Evolutionary conservation across 2,797 vertebrate species (phyloP).

Genomic region (Acipenser ruthenus): DNA sequence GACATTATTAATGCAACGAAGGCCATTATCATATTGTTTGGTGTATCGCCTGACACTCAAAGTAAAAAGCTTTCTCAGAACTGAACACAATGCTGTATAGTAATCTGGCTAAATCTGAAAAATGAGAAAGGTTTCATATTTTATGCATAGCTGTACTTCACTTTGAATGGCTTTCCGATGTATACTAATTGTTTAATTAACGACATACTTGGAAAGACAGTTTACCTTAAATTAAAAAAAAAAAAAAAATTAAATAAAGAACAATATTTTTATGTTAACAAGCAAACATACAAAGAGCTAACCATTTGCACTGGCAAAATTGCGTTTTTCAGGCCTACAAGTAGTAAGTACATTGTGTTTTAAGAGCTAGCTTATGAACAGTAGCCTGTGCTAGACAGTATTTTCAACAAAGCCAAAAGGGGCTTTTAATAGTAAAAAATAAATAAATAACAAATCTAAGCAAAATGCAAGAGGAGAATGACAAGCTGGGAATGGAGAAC

Average conservation of each 20-base stretch:
- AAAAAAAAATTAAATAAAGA: no score
- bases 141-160: slow-evolving; percentile 20
- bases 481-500: slow-evolving; percentile 3
- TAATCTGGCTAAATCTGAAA: slow-evolving; percentile 49
- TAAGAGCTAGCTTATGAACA: no score
- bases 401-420: slow-evolving; percentile 60
- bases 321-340: no score
- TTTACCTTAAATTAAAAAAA: slow-evolving; percentile 4
- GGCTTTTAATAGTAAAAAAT: slow-evolving; percentile 73
- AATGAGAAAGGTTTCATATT: no score
- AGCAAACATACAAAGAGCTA: no score
- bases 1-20: slow-evolving; percentile 68
- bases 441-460: slow-evolving; percentile 48
- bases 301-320: no score
- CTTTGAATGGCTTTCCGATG: slow-evolving; percentile 22
- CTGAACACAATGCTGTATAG: slow-evolving; percentile 41
- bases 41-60: slow-evolving; percentile 50
- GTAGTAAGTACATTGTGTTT: no score
- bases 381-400: slow-evolving; percentile 48
- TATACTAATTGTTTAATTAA: slow-evolving; percentile 53
- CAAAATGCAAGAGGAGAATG: slow-evolving; percentile 54
- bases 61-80: slow-evolving; percentile 51
- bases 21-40: slow-evolving; percentile 59
- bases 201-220: slow-evolving; percentile 40
- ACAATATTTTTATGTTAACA: no score